These are phyloP conservation scores for Eulemur mongoz DNA, from an alignment of 2,797 vertebrate genomes.

Conservation along the genomic window DNA sequence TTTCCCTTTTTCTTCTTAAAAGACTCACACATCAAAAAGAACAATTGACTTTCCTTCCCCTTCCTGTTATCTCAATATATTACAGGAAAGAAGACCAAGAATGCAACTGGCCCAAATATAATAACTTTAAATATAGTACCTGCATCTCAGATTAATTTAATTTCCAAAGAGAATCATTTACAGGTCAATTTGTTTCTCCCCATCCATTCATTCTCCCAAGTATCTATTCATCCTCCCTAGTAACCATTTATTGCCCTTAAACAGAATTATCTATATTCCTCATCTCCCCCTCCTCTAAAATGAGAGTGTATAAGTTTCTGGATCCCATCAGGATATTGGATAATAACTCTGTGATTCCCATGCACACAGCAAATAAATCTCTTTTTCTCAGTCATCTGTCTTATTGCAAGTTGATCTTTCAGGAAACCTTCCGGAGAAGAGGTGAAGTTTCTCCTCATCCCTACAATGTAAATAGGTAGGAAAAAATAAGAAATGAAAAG, in stretches of 20 bases:
- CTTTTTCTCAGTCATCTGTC: background rate
- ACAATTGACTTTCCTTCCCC: background rate
- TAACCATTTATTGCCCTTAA: background rate
- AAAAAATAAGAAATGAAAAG: background rate
- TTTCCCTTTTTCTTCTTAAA: too few relatives aligned
- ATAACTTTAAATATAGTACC: background rate
- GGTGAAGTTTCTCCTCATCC: background rate
- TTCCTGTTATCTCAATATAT: background rate
- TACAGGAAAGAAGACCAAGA: background rate
- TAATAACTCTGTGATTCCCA: background rate
- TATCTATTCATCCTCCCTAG: background rate
- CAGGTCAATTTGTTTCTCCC: background rate
- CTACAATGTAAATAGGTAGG: background rate
- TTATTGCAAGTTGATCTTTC: background rate
- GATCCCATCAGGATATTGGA: background rate
- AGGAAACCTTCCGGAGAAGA: background rate
- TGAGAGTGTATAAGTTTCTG: background rate
- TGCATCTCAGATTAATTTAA: background rate
- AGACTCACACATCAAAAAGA: background rate
- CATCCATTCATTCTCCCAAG: background rate
- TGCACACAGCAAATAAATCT: background rate
- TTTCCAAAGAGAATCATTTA: background rate
- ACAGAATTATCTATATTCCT: background rate
- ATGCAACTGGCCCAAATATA: background rate
- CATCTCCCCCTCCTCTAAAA: background rate